These are phyloP conservation scores for Nephotettix cincticeps DNA, from an alignment of 1,140 invertebrate species.

Conservation along the genomic window DNA sequence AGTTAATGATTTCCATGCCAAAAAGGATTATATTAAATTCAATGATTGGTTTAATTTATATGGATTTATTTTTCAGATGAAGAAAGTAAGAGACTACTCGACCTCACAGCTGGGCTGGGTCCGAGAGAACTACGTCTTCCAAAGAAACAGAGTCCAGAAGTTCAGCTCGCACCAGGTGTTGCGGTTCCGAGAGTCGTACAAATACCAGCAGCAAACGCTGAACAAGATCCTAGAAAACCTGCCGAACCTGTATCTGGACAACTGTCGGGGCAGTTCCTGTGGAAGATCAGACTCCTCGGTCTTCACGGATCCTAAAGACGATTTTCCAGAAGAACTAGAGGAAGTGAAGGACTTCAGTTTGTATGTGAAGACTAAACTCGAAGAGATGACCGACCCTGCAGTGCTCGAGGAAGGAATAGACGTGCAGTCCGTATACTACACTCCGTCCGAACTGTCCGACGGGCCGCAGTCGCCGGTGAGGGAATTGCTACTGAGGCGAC, in stretches of 20 bases:
- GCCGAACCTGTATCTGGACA: slow-evolving; percentile 90
- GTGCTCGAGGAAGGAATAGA: slow-evolving; percentile 42
- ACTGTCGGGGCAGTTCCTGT: slow-evolving; percentile 85
- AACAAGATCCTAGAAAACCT: slow-evolving; percentile 93
- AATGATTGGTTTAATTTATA: no score
- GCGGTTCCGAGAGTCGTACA: slow-evolving; percentile 86
- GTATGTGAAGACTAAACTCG: slow-evolving; percentile 58
- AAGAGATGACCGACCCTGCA: slow-evolving; percentile 58
- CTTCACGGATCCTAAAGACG: slow-evolving; percentile 53
- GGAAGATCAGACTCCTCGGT: slow-evolving; percentile 73
- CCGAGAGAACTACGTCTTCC: slow-evolving; percentile 92
- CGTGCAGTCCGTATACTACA: slow-evolving; percentile 70
- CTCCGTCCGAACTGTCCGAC: slow-evolving; percentile 64
- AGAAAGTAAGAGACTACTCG: slow-evolving; percentile 85
- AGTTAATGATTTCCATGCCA: no score
- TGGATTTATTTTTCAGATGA: slow-evolving; percentile 62
- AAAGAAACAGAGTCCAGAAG: slow-evolving; percentile 89
- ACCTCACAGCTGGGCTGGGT: slow-evolving; percentile 88
- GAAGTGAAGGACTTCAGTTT: slow-evolving; percentile 44
- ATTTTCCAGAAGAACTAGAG: neutral
- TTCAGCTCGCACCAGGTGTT: slow-evolving; percentile 91
- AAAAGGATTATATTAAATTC: no score
- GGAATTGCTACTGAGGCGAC: neutral
- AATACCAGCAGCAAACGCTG: slow-evolving; percentile 91
- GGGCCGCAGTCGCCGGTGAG: slow-evolving; percentile 31